These are phyloP conservation scores for Ectobius pallidus DNA, from an alignment of 2,888 invertebrate genomes.

Conservation along the genomic window DNA sequence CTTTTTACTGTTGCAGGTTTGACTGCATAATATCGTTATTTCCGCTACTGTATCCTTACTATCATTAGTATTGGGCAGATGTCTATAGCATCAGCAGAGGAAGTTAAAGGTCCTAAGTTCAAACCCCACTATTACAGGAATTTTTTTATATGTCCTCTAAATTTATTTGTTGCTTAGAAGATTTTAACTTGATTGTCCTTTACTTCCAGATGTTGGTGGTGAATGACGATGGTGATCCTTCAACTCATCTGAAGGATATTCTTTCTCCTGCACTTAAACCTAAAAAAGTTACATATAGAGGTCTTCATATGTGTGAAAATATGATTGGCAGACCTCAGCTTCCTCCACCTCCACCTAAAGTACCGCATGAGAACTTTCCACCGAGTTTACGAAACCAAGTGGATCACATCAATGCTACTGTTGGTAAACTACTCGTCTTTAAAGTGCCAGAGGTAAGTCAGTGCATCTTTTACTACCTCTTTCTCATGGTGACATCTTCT, in stretches of 20 bases:
- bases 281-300: constrained; percentile 67
- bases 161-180: no score
- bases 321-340: constrained; percentile 51
- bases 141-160: no score
- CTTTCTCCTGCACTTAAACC: constrained; percentile 71
- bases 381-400: constrained; percentile 85
- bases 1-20: no score
- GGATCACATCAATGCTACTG: constrained; percentile 80
- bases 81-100: no score
- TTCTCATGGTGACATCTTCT: no score
- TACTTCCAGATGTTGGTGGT: constrained; percentile 58
- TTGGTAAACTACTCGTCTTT: constrained; percentile 80
- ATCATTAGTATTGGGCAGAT: no score
- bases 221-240: constrained; percentile 65
- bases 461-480: no score
- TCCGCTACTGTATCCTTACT: no score
- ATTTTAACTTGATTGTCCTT: no score
- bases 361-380: constrained; percentile 68
- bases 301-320: constrained; percentile 70
- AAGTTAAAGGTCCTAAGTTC: no score
- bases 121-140: no score
- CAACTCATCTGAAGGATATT: constrained; percentile 63
- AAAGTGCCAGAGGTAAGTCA: constrained; percentile 76
- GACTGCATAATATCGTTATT: no score
- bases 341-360: constrained; percentile 58